phyloP scores from a whole-genome alignment of 2,113 vertebrate species.

The Garra rufa region DNA sequence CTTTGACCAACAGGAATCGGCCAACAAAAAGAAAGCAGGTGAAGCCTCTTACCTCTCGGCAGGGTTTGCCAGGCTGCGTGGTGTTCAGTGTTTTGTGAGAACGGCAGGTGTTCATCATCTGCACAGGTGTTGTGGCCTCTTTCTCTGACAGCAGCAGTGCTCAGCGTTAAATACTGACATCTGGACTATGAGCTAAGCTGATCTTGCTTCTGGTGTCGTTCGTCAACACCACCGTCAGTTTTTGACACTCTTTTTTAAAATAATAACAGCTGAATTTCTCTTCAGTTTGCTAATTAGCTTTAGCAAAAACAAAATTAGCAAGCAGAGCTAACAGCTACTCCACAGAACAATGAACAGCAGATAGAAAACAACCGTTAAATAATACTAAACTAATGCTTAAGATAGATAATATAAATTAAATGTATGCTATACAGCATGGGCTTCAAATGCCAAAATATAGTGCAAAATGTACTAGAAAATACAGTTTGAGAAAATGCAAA shows the following conservation, averaged over 20 bases:
- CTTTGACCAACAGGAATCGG: conserved; percentile 11
- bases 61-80: neutral
- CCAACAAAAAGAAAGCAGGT: conserved; percentile 1
- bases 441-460: neutral
- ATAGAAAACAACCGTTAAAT: neutral
- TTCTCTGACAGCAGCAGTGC: neutral
- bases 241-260: neutral
- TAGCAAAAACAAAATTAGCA: neutral
- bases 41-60: conserved; percentile 25
- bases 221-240: neutral
- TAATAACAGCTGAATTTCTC: neutral
- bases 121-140: conserved; percentile 17
- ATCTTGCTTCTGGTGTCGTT: neutral
- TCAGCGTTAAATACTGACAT: neutral
- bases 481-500: neutral
- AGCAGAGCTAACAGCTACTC: neutral
- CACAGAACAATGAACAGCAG: neutral
- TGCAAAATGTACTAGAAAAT: neutral
- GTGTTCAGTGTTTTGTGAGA: neutral
- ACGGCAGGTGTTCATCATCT: conserved; percentile 28
- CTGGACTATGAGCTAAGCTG: conserved; percentile 3
- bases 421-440: neutral
- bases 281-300: neutral
- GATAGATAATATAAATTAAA: neutral
- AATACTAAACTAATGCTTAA: neutral